Conservation (phyloP, 2,113 vertebrate genomes). For the Tapirus terrestris region DNA sequence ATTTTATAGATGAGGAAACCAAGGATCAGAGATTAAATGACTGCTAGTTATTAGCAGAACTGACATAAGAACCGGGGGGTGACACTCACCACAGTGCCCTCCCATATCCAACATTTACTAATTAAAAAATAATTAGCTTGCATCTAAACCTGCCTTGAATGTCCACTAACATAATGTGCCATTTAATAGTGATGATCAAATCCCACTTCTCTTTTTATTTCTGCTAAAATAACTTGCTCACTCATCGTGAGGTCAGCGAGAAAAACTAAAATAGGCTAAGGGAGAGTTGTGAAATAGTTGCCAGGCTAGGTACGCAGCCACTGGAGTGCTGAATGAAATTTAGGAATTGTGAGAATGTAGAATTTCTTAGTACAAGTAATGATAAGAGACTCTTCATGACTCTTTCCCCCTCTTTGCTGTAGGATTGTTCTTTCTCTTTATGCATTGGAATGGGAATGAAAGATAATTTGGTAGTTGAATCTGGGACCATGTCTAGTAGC, state of each 20-base stretch:
- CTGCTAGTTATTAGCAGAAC: not conserved
- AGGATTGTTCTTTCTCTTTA: not conserved
- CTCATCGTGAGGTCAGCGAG: not conserved
- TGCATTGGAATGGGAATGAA: not conserved
- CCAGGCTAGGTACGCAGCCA: not conserved
- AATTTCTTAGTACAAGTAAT: not conserved
- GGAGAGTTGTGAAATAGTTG: not conserved
- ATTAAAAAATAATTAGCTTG: not conserved
- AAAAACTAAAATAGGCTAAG: slow-evolving; percentile 18
- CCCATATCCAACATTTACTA: not conserved
- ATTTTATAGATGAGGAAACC: slow-evolving; percentile 9
- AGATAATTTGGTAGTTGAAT: not conserved
- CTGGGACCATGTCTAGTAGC: not conserved
- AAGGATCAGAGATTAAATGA: not conserved
- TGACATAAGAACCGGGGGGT: not conserved
- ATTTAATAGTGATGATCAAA: not conserved
- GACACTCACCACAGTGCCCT: not conserved
- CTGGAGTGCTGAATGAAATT: not conserved
- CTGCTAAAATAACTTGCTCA: not conserved
- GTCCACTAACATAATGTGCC: not conserved
- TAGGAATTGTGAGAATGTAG: not conserved
- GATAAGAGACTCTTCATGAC: not conserved
- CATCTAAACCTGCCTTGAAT: not conserved
- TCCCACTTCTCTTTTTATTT: not conserved
- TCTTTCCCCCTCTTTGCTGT: not conserved